phyloP scores from a whole-genome alignment of 1,140 invertebrate species.

The Muscidifurax raptorellus region DNA sequence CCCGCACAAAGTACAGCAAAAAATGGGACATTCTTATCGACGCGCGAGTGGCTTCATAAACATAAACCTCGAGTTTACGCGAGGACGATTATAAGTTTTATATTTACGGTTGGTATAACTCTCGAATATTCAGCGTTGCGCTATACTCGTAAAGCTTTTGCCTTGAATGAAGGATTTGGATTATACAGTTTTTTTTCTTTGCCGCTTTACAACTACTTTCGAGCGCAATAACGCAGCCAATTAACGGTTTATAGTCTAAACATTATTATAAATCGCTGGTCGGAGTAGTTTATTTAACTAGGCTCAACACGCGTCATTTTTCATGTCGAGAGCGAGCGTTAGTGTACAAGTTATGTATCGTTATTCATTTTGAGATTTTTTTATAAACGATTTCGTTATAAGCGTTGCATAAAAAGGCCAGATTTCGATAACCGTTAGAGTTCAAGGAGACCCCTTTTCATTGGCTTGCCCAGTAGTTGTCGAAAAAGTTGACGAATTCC shows the following conservation, averaged over 20 bases:
- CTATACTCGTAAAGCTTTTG: neutral
- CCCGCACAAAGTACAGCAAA: neutral
- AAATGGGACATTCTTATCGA: conserved; percentile 18
- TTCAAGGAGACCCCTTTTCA: no score
- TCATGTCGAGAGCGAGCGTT: no score
- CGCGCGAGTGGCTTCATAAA: neutral
- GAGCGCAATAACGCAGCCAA: neutral
- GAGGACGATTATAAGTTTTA: conserved; percentile 27
- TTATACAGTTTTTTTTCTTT: neutral
- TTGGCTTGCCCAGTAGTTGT: no score
- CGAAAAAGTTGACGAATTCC: no score
- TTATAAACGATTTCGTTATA: no score
- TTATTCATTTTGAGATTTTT: no score
- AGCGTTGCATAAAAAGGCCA: no score
- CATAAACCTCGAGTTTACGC: conserved; percentile 22
- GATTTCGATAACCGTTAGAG: no score
- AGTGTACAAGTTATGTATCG: no score
- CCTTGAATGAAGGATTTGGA: neutral
- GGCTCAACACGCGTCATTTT: no score
- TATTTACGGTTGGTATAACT: conserved; percentile 28
- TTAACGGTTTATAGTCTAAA: neutral
- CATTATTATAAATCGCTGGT: neutral
- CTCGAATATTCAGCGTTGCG: conserved; percentile 1
- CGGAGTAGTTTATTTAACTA: neutral
- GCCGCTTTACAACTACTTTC: no score